Evolutionary conservation across 2,888 invertebrate species (phyloP), one percentile per base, ranked within the genome.

Genomic region (Dermolepida albohirtum): DNA sequence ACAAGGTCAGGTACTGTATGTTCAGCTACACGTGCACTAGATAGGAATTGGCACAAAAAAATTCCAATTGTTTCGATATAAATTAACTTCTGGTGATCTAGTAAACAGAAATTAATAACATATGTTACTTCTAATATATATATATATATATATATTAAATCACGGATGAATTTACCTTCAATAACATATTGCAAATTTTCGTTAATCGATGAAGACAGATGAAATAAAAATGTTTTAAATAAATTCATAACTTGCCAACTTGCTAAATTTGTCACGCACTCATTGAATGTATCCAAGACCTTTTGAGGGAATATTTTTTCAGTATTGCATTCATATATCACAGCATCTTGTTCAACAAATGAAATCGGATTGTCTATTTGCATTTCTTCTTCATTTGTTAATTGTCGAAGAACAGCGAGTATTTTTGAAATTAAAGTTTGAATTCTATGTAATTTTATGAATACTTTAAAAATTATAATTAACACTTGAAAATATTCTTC

Each of bases 221-320:
- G 78, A 72, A 73, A 77, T 40, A 80, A 59, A 12, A 81, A 71
- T 0, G 81, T 81, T 73, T 78, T 81, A 62, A 81, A 79, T 39
- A 83, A 67, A 73, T 80, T 80, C 44, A 80, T 79, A 51, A 80
- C 74, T 72, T 82, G 80, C 78, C 79, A 79, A 66, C 79, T 80
- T 2, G 79, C 76, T 62, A 82, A 71, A 47, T 72, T 73, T 10
- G 73, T 73, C 49, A 81, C 74, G 69, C 79, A 80, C 27, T 74
- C 72, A 27, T 78, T 74, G 68, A 82, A 81, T 71, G 72, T 76
- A 16, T 75, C 64, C 14, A 82, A 68, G 66, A 83, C 78, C 12
- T 71, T 72, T 63, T 74, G 66, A 0, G 81, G 79, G n/a, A 83
- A 73, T 57, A 81, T 74, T 39, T 73, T 59, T 12, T 75, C 72